Conservation (phyloP, 2,888 invertebrate species). For the Rhopalosiphum nymphaeae region DNA sequence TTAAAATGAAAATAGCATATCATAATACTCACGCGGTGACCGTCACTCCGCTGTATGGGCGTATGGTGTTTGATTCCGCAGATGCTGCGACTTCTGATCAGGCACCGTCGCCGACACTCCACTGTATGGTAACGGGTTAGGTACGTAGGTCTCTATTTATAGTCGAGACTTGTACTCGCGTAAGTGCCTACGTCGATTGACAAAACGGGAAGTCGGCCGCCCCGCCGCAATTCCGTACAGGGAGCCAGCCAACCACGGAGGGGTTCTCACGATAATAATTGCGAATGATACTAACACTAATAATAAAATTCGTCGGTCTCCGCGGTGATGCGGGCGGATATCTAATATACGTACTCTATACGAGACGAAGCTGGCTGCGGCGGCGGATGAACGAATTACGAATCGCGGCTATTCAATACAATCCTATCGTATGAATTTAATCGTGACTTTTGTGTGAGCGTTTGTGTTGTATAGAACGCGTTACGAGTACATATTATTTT, state of each 20-base stretch:
- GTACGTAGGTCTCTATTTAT: background rate
- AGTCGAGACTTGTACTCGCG: background rate
- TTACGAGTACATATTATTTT: background rate
- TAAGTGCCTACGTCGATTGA: background rate
- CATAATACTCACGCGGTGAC: background rate
- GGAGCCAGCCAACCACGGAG: background rate
- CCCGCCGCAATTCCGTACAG: background rate
- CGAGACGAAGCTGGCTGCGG: background rate
- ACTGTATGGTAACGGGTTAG: background rate
- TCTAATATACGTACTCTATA: too few relatives aligned
- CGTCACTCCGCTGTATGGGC: background rate
- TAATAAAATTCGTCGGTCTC: background rate
- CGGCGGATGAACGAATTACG: slow-evolving; percentile 11
- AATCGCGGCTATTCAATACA: background rate
- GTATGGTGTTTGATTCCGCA: background rate
- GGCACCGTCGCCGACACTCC: background rate
- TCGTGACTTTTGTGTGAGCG: background rate
- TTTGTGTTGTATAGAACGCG: background rate
- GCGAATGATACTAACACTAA: background rate
- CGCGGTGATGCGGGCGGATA: background rate
- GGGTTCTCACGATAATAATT: background rate
- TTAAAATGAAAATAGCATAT: background rate
- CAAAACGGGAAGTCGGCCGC: background rate
- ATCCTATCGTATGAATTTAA: background rate
- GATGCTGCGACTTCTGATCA: background rate